phyloP scores from a whole-genome alignment of 1,140 invertebrate species.

The Tetraneura akinire region DNA sequence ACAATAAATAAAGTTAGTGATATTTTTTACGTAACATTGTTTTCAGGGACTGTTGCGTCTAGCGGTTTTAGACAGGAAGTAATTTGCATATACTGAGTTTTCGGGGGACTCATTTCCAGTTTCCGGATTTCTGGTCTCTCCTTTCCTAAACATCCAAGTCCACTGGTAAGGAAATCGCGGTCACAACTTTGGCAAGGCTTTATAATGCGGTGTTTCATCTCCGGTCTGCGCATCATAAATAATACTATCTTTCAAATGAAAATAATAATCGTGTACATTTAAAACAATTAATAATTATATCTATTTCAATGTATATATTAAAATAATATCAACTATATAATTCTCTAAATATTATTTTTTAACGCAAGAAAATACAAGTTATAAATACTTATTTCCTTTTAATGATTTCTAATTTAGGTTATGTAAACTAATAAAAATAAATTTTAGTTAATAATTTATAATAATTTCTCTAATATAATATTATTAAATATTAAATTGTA shows the following conservation, averaged over 20 bases:
- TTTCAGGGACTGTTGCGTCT: constrained; percentile 37
- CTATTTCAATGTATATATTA: too few relatives aligned
- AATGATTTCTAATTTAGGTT: too few relatives aligned
- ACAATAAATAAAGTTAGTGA: constrained; percentile 44
- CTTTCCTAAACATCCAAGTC: neutral
- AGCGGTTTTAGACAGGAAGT: constrained; percentile 41
- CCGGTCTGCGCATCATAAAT: constrained; percentile 23
- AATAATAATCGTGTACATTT: constrained; percentile 14
- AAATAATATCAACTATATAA: too few relatives aligned
- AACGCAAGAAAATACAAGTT: too few relatives aligned
- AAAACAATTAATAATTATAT: too few relatives aligned
- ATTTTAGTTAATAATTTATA: too few relatives aligned
- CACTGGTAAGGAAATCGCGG: constrained; percentile 28
- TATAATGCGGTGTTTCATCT: constrained; percentile 16
- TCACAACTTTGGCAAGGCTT: constrained; percentile 28
- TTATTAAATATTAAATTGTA: too few relatives aligned
- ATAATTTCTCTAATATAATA: too few relatives aligned
- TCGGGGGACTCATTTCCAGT: constrained; percentile 37
- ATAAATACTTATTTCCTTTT: too few relatives aligned
- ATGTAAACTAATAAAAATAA: too few relatives aligned
- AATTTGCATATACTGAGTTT: constrained; percentile 38
- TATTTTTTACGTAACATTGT: constrained; percentile 20
- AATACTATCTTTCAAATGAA: neutral
- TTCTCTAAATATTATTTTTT: too few relatives aligned
- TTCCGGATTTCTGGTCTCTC: constrained; percentile 32